Percentiles rank a stretch among this genome's conserved stretches.
Evolutionary conservation across 2,888 invertebrate species (phyloP).

Genomic region (Priocnemis perturbator): DNA sequence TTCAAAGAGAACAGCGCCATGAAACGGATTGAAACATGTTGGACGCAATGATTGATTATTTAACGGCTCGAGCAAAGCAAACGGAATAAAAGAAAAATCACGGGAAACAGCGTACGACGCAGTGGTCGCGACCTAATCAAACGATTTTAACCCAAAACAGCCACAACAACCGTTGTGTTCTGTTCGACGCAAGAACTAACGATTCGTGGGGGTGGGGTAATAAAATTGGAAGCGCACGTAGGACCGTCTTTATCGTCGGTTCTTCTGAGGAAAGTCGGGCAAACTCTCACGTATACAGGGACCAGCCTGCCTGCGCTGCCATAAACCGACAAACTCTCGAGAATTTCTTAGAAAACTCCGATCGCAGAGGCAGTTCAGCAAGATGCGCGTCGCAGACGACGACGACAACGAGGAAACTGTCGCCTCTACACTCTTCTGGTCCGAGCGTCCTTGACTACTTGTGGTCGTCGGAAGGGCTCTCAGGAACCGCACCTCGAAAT

Average conservation of each 20-base stretch:
- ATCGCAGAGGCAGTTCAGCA: conserved; percentile 24
- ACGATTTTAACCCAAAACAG: too few relatives aligned
- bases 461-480: conserved; percentile 30
- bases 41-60: too few relatives aligned
- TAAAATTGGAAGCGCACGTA: conserved; percentile 18
- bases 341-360: conserved; percentile 30
- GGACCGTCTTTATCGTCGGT: conserved; percentile 10
- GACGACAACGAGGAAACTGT: background rate
- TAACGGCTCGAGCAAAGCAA: too few relatives aligned
- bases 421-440: conserved; percentile 12
- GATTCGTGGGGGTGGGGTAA: background rate
- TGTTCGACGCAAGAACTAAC: too few relatives aligned
- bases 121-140: too few relatives aligned
- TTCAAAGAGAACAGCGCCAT: too few relatives aligned
- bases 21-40: too few relatives aligned
- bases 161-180: too few relatives aligned
- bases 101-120: too few relatives aligned
- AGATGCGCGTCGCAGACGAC: too few relatives aligned
- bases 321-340: conserved; percentile 20
- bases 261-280: conserved; percentile 13
- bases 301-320: background rate
- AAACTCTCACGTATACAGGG: background rate
- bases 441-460: conserved; percentile 27
- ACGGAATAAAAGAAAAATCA: too few relatives aligned
- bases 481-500: conserved; percentile 36